Evolutionary conservation across 2,113 vertebrate species (phyloP).

Genomic region (Megaleporinus macrocephalus): DNA sequence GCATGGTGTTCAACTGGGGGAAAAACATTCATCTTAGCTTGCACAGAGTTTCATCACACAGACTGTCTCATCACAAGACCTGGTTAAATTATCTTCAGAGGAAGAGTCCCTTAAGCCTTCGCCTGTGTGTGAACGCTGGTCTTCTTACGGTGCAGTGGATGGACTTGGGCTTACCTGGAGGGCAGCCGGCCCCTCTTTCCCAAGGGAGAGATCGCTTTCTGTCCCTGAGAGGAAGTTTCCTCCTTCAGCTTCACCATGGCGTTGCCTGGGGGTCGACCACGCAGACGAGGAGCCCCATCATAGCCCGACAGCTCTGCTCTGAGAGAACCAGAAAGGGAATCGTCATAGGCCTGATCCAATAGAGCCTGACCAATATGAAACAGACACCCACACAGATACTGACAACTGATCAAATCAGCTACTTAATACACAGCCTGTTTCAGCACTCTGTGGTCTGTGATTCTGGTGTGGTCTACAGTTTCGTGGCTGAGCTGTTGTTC

Average conservation of each 20-base stretch:
- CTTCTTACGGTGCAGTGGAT: neutral
- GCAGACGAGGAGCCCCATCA: conserved; percentile 60
- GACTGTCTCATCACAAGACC: conserved; percentile 1
- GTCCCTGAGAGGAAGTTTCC: conserved; percentile 54
- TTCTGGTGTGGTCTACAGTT: no score
- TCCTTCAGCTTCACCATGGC: conserved; percentile 59
- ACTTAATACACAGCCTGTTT: no score
- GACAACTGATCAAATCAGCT: no score
- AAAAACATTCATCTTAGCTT: neutral
- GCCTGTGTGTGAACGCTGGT: neutral
- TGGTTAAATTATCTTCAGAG: conserved; percentile 2
- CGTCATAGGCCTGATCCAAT: neutral
- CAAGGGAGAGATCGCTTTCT: conserved; percentile 51
- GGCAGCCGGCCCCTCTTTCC: conserved; percentile 58
- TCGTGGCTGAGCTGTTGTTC: no score
- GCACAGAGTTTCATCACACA: conserved; percentile 39
- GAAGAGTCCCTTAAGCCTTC: neutral
- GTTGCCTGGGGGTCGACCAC: conserved; percentile 56
- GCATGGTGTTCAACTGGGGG: neutral
- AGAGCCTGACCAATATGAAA: no score
- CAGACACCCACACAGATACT: no score
- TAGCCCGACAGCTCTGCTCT: conserved; percentile 56
- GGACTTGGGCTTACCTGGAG: conserved; percentile 53
- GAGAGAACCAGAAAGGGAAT: neutral
- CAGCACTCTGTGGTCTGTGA: no score